These are phyloP conservation scores for Brachionus rubens DNA, from an alignment of 1,140 invertebrate species.

Conservation along the genomic window DNA sequence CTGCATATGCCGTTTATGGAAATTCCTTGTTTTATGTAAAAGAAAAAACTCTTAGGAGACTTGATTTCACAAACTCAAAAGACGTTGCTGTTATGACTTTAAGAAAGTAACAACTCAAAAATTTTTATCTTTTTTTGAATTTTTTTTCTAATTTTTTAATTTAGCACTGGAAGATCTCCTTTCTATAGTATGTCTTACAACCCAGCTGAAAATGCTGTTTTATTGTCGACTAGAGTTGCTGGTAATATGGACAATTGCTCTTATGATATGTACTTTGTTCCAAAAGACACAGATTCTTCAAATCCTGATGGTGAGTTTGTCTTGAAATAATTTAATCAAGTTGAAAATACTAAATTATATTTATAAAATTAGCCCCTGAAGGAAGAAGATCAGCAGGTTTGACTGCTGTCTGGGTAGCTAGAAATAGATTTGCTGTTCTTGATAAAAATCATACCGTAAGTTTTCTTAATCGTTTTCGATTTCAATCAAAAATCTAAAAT, in stretches of 20 bases:
- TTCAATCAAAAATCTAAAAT: not conserved
- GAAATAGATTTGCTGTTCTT: conserved; percentile 95
- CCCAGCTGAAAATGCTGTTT: conserved; percentile 84
- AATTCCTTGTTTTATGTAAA: conserved; percentile 95
- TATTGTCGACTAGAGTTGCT: conserved; percentile 71
- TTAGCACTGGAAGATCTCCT: conserved; percentile 33
- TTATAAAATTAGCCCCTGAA: conserved; percentile 55
- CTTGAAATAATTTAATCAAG: not conserved
- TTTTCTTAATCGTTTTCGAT: not conserved
- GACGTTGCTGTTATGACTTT: conserved; percentile 88
- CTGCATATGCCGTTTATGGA: conserved; percentile 69
- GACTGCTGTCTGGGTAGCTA: conserved; percentile 93
- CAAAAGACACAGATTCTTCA: conserved; percentile 68
- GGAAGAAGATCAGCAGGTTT: conserved; percentile 74
- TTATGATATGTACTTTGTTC: conserved; percentile 88
- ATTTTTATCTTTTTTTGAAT: not conserved
- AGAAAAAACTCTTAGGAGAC: conserved; percentile 79
- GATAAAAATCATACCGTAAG: conserved; percentile 63
- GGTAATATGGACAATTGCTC: conserved; percentile 78
- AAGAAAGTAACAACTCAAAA: conserved; percentile 65
- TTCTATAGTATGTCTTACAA: conserved; percentile 84
- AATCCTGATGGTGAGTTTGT: conserved; percentile 61
- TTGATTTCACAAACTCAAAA: conserved; percentile 88
- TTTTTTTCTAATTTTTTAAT: not conserved
- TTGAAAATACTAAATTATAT: not conserved